Conservation (phyloP, 2,113 vertebrate species). For the Puma concolor region DNA sequence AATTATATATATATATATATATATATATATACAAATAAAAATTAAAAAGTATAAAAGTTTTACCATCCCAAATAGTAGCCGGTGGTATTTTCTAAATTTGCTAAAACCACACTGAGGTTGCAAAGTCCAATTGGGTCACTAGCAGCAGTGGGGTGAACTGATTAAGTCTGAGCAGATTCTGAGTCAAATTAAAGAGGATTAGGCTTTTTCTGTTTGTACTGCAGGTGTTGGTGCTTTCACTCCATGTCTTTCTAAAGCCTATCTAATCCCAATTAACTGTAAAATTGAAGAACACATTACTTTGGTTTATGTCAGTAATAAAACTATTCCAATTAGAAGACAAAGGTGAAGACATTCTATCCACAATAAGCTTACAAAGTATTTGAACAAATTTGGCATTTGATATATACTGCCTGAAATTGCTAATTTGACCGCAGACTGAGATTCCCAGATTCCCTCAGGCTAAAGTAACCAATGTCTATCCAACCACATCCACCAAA, state of each 20-base stretch:
- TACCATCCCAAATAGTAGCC: not conserved
- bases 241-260: not conserved
- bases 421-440: not conserved
- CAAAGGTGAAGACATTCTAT: not conserved
- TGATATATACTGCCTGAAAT: not conserved
- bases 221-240: not conserved
- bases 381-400: not conserved
- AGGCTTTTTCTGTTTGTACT: not conserved
- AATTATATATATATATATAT: too few relatives aligned
- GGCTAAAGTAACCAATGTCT: not conserved
- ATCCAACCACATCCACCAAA: not conserved
- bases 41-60: not conserved
- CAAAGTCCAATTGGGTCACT: not conserved
- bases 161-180: not conserved
- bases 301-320: not conserved
- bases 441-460: not conserved
- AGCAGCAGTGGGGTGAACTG: not conserved
- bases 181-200: not conserved
- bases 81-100: constrained; percentile 39
- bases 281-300: not conserved
- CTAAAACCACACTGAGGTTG: not conserved
- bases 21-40: too few relatives aligned
- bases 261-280: not conserved
- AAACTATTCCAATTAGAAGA: not conserved
- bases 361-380: not conserved